Evolutionary conservation across 2,888 invertebrate genomes (phyloP), one percentile per base, ranked within the genome.

Genomic region (Phyllotreta striolata): DNA sequence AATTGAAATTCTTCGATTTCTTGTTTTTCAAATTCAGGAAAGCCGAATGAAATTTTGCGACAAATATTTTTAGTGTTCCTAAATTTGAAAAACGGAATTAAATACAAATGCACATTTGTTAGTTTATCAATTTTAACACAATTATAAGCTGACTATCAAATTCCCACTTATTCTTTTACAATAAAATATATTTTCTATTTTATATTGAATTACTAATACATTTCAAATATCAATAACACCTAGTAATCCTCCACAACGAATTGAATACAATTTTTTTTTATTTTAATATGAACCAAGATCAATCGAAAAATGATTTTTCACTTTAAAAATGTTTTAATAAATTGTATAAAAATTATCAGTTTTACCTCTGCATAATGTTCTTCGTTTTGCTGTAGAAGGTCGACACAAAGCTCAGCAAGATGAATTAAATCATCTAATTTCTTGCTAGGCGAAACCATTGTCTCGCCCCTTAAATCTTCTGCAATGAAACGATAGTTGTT

Each of bases 351-450:
- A 3, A 41, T 10, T 14, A 51, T 52, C 24, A 24, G 24, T 52
- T 35, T 59, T 88, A 99, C 98, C 95, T 99, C 98, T 71, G 98
- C 96, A 84, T 99, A 99, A 82, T 99, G 98, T 83, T 99, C 99
- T 85, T 99, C 98, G 81, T 99, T 99, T 83, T 99, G 98, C 83
- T 98, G 98, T 69, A 99, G 84, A 43, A 99, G 88, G 82, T 99
- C 99, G 58, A 99, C 98, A 84, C 99, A 99, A 49, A 98, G 87
- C 81, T 99, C 98, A 9, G 98, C 96, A 72, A 99, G 87, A 80
- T 95, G 96, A 77, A 98, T 96, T 62, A 99, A 87, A 81, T 98
- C 98, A 81, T 99, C 98, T 55, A 99, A 85, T 80, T 95, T 95
- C 84, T 94, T 94, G 62, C 90, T 89, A 6, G 95, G 92, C 34